These are phyloP conservation scores for Apaloderma vittatum DNA, from an alignment of 2,113 vertebrate genomes.

Conservation along the genomic window DNA sequence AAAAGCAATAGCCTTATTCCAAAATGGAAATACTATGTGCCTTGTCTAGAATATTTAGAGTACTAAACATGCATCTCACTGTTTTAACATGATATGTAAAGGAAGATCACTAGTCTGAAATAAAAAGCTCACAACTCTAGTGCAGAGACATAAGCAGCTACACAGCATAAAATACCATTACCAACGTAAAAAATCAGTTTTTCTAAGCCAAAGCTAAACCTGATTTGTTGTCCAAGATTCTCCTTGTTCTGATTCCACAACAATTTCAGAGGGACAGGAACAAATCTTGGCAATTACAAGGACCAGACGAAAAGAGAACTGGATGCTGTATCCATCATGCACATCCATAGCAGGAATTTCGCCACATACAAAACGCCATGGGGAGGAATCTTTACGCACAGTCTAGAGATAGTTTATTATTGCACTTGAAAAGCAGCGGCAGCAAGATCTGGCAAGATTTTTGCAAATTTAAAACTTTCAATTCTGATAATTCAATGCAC, in stretches of 20 bases:
- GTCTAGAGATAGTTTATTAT: not conserved
- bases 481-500: not conserved
- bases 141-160: not conserved
- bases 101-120: not conserved
- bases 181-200: not conserved
- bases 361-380: not conserved
- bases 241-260: not conserved
- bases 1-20: slow-evolving; percentile 19
- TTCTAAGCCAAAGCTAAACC: not conserved
- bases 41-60: not conserved
- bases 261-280: not conserved
- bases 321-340: not conserved
- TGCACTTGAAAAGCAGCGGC: not conserved
- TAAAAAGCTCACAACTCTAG: not conserved
- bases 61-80: not conserved
- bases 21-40: not conserved
- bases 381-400: not conserved
- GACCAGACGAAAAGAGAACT: not conserved
- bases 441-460: not conserved
- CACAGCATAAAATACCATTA: not conserved
- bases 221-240: not conserved
- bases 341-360: not conserved
- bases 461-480: not conserved
- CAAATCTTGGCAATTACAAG: not conserved
- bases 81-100: not conserved